Evolutionary conservation across 1,140 invertebrate species (phyloP).

Genomic region (Sinonovacula constricta): DNA sequence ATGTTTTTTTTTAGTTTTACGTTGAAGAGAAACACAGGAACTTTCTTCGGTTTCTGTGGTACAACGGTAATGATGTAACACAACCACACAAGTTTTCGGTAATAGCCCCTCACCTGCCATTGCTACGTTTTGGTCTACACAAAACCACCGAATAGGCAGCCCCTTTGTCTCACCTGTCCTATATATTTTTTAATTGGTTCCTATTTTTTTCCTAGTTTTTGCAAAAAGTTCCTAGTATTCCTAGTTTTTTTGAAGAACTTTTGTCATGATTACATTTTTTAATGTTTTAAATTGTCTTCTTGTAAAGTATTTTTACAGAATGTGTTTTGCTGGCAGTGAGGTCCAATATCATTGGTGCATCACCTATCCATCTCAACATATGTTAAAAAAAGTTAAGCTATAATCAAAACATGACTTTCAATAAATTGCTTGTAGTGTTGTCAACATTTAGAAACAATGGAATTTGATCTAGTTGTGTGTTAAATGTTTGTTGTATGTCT

Average conservation of each 20-base stretch:
- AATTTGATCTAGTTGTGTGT: background rate
- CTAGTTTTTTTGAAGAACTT: too few species aligned
- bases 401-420: background rate
- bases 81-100: slow-evolving; percentile 36
- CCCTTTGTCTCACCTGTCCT: too few species aligned
- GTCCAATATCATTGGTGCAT: background rate
- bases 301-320: too few species aligned
- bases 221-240: too few species aligned
- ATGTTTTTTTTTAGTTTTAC: slow-evolving; percentile 11
- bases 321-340: background rate
- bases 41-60: slow-evolving; percentile 45
- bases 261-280: too few species aligned
- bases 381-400: background rate
- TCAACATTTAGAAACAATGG: background rate
- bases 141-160: too few species aligned
- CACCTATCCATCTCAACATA: background rate
- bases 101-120: slow-evolving; percentile 28
- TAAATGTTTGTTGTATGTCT: background rate
- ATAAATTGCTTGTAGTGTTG: background rate
- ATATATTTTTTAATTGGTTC: too few species aligned
- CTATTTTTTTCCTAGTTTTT: too few species aligned
- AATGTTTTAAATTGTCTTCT: too few species aligned
- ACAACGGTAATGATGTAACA: slow-evolving; percentile 36
- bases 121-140: slow-evolving; percentile 21
- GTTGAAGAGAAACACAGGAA: slow-evolving; percentile 7